Conservation (phyloP, 2,888 invertebrate species). For the Agrochola litura region DNA sequence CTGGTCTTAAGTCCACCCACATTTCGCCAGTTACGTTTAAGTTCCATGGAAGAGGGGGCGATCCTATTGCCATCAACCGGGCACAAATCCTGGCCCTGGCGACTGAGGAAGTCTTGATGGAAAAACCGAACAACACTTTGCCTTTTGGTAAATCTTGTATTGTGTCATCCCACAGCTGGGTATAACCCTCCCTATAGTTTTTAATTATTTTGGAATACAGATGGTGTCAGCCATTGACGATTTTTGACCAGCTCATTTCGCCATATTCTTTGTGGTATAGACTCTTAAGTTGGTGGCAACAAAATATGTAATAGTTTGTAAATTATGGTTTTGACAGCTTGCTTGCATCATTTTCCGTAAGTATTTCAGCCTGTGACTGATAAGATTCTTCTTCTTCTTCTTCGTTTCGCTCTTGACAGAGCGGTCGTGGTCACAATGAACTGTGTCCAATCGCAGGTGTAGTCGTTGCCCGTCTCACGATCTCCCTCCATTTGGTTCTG, state of each 20-base stretch:
- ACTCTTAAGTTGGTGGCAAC: background rate
- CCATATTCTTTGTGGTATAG: background rate
- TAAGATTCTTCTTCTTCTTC: no score
- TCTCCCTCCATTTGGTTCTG: no score
- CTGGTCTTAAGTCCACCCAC: no score
- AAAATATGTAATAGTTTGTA: background rate
- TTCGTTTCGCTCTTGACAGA: no score
- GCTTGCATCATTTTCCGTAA: background rate
- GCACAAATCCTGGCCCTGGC: background rate
- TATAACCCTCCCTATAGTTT: background rate
- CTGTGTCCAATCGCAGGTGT: no score
- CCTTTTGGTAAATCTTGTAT: conserved; percentile 4
- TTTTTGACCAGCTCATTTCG: background rate
- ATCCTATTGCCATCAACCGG: no score
- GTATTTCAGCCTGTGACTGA: background rate
- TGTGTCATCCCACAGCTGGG: background rate
- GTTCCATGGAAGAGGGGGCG: background rate
- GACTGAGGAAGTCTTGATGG: background rate
- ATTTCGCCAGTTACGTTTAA: background rate
- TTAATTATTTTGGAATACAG: background rate
- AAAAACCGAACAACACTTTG: background rate
- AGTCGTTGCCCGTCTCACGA: no score
- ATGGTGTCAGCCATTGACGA: background rate
- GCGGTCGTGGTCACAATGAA: no score
- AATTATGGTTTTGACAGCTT: background rate